These are phyloP conservation scores for Grantiella picta DNA, from an alignment of 2,113 vertebrate species.

Conservation along the genomic window DNA sequence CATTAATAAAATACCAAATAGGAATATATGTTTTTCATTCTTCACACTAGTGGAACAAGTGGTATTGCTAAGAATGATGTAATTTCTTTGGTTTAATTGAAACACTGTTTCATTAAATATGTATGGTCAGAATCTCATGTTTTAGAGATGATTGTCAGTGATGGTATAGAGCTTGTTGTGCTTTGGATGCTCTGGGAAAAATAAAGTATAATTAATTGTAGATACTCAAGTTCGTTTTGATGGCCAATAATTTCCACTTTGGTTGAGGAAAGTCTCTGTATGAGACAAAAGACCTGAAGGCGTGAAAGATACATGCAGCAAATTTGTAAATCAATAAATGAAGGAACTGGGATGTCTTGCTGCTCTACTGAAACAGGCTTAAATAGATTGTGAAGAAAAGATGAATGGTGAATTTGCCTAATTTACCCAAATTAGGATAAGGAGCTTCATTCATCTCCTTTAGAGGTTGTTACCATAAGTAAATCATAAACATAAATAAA, in stretches of 20 bases:
- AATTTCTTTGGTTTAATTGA: background rate
- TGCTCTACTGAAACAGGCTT: background rate
- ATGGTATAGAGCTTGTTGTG: background rate
- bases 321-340: background rate
- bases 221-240: background rate
- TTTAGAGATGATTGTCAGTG: background rate
- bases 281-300: background rate
- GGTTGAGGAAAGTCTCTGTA: background rate
- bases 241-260: background rate
- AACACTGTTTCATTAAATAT: background rate
- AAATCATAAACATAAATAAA: background rate
- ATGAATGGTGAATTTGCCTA: background rate
- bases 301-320: accelerated
- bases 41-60: background rate
- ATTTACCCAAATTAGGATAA: background rate
- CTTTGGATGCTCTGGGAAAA: background rate
- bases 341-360: background rate
- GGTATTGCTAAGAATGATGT: background rate
- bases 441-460: background rate
- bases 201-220: background rate
- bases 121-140: background rate
- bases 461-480: background rate
- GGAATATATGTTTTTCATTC: background rate
- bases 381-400: background rate
- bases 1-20: background rate